Conservation (phyloP, 2,888 invertebrate species). For the Andricus curvator region DNA sequence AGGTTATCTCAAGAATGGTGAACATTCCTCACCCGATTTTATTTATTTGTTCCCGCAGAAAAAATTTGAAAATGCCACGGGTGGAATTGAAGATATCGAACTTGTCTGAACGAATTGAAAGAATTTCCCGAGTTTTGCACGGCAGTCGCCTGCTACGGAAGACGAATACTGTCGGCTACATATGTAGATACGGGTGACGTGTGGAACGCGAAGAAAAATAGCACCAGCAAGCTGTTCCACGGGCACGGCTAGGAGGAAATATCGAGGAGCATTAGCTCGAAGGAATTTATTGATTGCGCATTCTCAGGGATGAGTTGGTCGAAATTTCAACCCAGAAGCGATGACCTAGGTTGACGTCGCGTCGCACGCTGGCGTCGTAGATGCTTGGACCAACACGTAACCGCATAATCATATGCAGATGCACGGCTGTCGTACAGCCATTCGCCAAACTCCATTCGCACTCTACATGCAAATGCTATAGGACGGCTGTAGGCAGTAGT, state of each 20-base stretch:
- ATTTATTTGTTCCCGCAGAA: background rate
- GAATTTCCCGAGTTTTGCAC: constrained; percentile 10
- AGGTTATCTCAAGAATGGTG: background rate
- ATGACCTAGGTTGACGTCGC: constrained; percentile 10
- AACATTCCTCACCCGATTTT: constrained; percentile 10
- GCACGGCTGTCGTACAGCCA: constrained; percentile 57
- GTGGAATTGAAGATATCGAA: constrained; percentile 21
- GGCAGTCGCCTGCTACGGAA: constrained; percentile 8
- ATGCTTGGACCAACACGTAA: constrained; percentile 67
- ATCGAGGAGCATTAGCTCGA: constrained; percentile 9
- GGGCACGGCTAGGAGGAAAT: constrained; percentile 10
- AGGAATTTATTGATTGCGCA: constrained; percentile 38
- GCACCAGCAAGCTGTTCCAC: constrained; percentile 7
- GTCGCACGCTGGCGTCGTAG: constrained; percentile 52
- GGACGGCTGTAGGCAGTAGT: constrained; percentile 40
- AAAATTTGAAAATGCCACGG: constrained; percentile 22
- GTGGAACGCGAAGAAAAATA: constrained; percentile 38
- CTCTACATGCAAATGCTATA: constrained; percentile 66
- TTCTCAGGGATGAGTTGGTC: constrained; percentile 22
- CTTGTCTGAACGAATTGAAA: constrained; percentile 18
- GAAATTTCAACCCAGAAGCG: constrained; percentile 18
- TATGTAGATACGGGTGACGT: constrained; percentile 25
- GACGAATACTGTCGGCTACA: constrained; percentile 31
- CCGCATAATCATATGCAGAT: constrained; percentile 72
- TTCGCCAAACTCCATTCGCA: constrained; percentile 68